These are phyloP conservation scores for Chaenogobius annularis DNA, from an alignment of 2,113 vertebrate genomes.

Conservation along the genomic window DNA sequence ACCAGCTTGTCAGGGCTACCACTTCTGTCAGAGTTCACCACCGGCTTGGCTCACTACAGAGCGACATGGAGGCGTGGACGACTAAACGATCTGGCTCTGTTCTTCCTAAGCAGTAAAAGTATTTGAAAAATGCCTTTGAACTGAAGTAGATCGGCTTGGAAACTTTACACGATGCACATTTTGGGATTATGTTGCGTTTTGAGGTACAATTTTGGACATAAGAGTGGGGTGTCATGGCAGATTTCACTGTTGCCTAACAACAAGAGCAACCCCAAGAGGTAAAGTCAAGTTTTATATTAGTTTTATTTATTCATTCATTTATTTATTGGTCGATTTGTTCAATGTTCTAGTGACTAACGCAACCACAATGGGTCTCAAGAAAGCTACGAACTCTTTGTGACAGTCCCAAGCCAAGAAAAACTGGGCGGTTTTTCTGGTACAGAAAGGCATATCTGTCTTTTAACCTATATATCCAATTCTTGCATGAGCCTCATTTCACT, in stretches of 20 bases:
- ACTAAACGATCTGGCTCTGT: constrained; percentile 11
- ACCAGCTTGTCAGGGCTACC: constrained; percentile 14
- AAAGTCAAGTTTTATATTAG: constrained; percentile 7
- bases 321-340: not conserved
- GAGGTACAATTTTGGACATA: not conserved
- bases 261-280: constrained; percentile 38
- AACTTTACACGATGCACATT: constrained; percentile 1
- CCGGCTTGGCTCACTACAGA: constrained; percentile 12
- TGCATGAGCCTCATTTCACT: not conserved
- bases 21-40: constrained; percentile 5
- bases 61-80: constrained; percentile 9
- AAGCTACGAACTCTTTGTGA: not conserved
- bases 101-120: not conserved
- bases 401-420: not conserved
- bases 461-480: not conserved
- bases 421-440: not conserved
- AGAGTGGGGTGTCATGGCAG: constrained; percentile 21
- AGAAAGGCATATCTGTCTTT: not conserved
- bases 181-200: constrained; percentile 13
- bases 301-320: not conserved
- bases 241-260: constrained; percentile 24
- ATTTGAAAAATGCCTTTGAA: not conserved
- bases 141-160: not conserved
- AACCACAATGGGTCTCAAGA: not conserved
- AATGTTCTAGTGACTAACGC: not conserved